A percentile compares a stretch with the other conserved stretches of the same genome.
Conservation (phyloP, 2,113 vertebrate genomes). For the Tichodroma muraria region DNA sequence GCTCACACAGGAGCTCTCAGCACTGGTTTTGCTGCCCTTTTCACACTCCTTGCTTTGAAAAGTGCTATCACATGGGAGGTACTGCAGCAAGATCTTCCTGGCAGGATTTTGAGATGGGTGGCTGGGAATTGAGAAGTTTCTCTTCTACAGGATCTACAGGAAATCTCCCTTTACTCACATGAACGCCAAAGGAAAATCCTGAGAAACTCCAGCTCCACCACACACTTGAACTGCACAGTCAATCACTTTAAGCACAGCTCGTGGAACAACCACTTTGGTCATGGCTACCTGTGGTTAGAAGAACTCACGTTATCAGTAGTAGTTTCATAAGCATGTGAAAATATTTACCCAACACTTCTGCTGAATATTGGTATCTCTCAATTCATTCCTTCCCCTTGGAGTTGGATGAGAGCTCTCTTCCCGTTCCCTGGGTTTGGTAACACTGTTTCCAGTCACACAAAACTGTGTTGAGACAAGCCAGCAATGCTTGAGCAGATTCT, state of each 20-base stretch:
- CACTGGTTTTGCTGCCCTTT: not conserved
- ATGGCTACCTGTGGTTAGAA: slow-evolving; percentile 79
- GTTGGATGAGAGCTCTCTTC: not conserved
- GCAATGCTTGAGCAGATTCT: not conserved
- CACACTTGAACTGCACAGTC: slow-evolving; percentile 88
- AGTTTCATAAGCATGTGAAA: not conserved
- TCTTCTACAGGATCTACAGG: not conserved
- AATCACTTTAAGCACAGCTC: slow-evolving; percentile 81
- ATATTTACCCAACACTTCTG: not conserved
- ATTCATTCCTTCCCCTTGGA: not conserved
- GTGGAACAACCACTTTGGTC: slow-evolving; percentile 87
- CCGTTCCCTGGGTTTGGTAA: not conserved
- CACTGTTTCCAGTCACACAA: not conserved
- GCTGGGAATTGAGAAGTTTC: not conserved
- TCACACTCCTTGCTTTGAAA: not conserved
- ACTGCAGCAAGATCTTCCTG: not conserved
- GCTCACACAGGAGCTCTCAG: not conserved
- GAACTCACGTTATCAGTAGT: not conserved
- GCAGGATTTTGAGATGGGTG: not conserved
- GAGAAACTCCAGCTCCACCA: slow-evolving; percentile 85
- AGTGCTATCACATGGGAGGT: not conserved
- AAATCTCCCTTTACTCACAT: slow-evolving; percentile 77
- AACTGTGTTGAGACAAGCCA: not conserved
- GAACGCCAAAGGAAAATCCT: slow-evolving; percentile 84
- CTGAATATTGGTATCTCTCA: not conserved